phyloP scores from a whole-genome alignment of 2,888 invertebrate genomes.

The Leptinotarsa rubiginosa region DNA sequence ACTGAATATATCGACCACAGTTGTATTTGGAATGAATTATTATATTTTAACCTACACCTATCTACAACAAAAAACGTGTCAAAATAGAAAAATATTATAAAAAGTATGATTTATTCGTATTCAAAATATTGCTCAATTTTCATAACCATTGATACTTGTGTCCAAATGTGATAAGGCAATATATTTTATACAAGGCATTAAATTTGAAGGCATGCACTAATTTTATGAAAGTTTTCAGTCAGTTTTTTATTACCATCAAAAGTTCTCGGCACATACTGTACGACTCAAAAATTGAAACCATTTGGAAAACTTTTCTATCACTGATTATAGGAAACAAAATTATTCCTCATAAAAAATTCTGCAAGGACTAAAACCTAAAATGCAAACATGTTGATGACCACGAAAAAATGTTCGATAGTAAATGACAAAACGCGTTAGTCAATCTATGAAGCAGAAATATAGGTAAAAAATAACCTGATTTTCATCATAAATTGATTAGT shows the following conservation, averaged over 20 bases:
- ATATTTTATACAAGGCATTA: constrained; percentile 35
- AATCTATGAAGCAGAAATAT: no score
- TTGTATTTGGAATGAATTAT: constrained; percentile 10
- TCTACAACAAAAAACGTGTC: constrained; percentile 15
- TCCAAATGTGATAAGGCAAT: constrained; percentile 32
- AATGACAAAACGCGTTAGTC: no score
- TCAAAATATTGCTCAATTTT: constrained; percentile 14
- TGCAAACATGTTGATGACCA: no score
- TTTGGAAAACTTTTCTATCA: no score
- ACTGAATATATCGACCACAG: constrained; percentile 8
- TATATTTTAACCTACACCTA: constrained; percentile 14
- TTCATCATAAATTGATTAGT: no score
- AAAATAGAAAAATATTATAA: constrained; percentile 15
- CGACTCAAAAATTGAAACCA: no score
- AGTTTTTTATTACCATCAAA: not conserved
- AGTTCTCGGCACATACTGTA: no score
- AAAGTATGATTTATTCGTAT: constrained; percentile 12
- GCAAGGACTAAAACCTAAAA: no score
- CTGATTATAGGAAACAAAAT: no score
- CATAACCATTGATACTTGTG: constrained; percentile 29
- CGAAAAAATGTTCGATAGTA: no score
- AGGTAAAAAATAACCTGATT: no score
- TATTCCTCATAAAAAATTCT: no score
- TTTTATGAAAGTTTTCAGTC: constrained; percentile 3
- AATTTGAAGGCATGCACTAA: constrained; percentile 12